Evolutionary conservation across 1,140 invertebrate species (phyloP).

Genomic region (Choristoneura fumiferana): DNA sequence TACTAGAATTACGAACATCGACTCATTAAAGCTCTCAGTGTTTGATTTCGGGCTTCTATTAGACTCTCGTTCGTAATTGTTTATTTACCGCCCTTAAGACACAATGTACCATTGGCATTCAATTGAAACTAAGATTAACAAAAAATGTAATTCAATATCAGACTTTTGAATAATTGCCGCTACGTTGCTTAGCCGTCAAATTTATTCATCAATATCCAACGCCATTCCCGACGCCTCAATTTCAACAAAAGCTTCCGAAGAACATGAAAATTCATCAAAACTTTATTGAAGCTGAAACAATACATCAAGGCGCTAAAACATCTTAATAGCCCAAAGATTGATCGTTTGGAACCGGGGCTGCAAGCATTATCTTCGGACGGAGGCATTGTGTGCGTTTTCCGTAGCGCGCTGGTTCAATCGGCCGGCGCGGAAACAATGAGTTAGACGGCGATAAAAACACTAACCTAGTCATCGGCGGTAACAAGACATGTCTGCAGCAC

Average conservation of each 20-base stretch:
- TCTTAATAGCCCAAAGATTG: slow-evolving; percentile 75
- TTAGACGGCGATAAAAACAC: slow-evolving; percentile 43
- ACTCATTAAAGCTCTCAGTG: too few relatives aligned
- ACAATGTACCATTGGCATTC: background rate
- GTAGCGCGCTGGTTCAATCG: slow-evolving; percentile 32
- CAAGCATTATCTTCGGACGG: slow-evolving; percentile 59
- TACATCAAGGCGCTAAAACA: slow-evolving; percentile 76
- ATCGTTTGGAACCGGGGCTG: slow-evolving; percentile 54
- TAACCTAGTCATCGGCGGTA: slow-evolving; percentile 46
- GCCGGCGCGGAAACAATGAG: slow-evolving; percentile 46
- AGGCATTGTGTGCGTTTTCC: slow-evolving; percentile 46
- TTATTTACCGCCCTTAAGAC: too few relatives aligned
- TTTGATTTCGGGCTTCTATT: too few relatives aligned
- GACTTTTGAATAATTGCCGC: slow-evolving; percentile 52
- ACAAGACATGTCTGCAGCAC: background rate
- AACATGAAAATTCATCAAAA: slow-evolving; percentile 76
- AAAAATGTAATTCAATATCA: slow-evolving; percentile 35
- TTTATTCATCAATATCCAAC: slow-evolving; percentile 70
- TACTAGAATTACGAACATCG: too few relatives aligned
- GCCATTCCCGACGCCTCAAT: slow-evolving; percentile 61
- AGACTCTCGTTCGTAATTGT: too few relatives aligned
- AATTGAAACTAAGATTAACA: slow-evolving; percentile 24
- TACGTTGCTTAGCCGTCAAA: slow-evolving; percentile 64
- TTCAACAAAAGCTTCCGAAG: slow-evolving; percentile 65
- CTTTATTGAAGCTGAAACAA: slow-evolving; percentile 77